phyloP scores from a whole-genome alignment of 2,888 invertebrate species.

The Cephus runcator region DNA sequence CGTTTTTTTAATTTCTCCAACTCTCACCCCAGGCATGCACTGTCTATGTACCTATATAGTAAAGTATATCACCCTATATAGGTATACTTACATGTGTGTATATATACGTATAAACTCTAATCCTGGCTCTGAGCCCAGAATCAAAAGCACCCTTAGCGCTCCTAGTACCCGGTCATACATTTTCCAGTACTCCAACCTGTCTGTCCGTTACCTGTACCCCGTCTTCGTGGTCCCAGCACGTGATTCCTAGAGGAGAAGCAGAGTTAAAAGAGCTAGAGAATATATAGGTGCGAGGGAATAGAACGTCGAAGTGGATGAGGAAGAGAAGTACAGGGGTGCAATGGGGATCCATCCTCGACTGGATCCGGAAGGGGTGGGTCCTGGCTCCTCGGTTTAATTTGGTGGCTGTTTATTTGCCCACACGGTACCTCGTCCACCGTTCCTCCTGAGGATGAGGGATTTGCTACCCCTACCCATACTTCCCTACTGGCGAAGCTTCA shows the following conservation, averaged over 20 bases:
- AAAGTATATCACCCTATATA: background rate
- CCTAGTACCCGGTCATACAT: background rate
- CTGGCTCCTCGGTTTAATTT: conserved; percentile 20
- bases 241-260: background rate
- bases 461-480: background rate
- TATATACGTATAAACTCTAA: background rate
- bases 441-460: background rate
- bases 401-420: conserved; percentile 24
- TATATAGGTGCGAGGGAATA: background rate
- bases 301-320: background rate
- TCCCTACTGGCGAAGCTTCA: background rate
- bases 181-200: background rate
- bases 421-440: conserved; percentile 9
- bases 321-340: background rate
- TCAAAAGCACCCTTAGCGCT: background rate
- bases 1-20: conserved; percentile 22
- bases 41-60: background rate
- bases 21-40: background rate
- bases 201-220: background rate
- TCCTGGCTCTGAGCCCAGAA: conserved; percentile 9
- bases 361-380: background rate
- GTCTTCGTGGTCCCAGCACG: background rate
- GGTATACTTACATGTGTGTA: background rate
- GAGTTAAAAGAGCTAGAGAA: background rate
- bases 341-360: background rate